Evolutionary conservation across 2,888 invertebrate genomes (phyloP), one percentile per base, ranked within the genome.

Genomic region (Macropis europaea): DNA sequence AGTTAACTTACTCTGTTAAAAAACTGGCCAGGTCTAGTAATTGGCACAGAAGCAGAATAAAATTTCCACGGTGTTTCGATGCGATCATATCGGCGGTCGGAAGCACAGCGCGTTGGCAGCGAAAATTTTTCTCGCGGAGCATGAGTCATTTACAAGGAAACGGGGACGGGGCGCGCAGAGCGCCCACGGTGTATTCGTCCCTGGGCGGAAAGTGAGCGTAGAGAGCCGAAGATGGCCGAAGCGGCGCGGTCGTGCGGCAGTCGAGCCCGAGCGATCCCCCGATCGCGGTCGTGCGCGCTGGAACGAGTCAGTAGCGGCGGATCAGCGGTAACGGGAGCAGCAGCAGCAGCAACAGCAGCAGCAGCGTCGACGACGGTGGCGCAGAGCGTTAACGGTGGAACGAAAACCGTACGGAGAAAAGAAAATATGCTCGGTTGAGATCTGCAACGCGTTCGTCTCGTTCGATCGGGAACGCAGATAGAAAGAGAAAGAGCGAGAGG

Each of bases 131-230:
- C n/a, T n/a, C n/a, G n/a, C n/a, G n/a, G n/a, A n/a, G n/a, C 60
- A 64, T 73, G 73, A 73, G 42, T 73, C 73, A 73, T 30, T n/a
- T 6, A 4, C 3, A 47, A 32, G 59, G 36, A 57, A 74, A 56
- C 36, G 63, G 38, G 30, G 36, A 42, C 68, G 45, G 75, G 79
- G 76, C n/a, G 53, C 64, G 3, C 2, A 28, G 11, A 38, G 40
- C 72, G 62, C 72, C 69, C 57, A 50, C 66, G n/a, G 17, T 52
- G 17, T 22, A 11, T 45, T 13, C 83, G 75, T 22, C 73, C 57
- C 84, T 84, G 84, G 56, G 72, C 76, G 62, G 73, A 77, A 72
- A 77, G 77, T 72, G 70, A 76, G 76, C 79, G 80, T 73, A 81
- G 68, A 71, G n/a, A 3, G 1, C 32, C 84, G 86, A 79, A 67